Evolutionary conservation across 2,113 vertebrate species (phyloP).

Genomic region (Hippoglossus stenolepis): DNA sequence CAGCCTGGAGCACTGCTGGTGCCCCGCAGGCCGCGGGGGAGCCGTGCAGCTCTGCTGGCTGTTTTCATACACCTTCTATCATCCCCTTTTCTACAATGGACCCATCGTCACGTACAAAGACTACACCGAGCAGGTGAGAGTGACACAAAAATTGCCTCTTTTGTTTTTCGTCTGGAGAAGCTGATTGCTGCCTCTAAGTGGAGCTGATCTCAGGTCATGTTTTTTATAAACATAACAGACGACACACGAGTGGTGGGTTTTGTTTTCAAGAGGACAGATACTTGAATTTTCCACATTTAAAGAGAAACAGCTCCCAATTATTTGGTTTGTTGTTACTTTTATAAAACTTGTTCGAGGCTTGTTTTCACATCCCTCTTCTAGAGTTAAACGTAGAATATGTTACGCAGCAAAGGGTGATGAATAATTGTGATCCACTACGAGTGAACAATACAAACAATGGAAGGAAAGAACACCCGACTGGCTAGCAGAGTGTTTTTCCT

Average conservation of each 20-base stretch:
- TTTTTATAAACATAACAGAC: not conserved
- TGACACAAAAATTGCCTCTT: no score
- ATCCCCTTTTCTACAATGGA: conserved; percentile 95
- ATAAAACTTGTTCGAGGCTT: no score
- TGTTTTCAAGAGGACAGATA: not conserved
- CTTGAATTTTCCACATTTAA: not conserved
- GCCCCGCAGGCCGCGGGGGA: conserved; percentile 59
- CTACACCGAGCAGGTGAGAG: conserved; percentile 88
- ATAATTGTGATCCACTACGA: no score
- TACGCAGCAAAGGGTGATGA: no score
- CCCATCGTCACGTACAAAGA: conserved; percentile 90
- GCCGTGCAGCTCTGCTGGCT: conserved; percentile 85
- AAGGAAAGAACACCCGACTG: no score
- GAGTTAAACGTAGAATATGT: not conserved
- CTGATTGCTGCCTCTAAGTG: conserved; percentile 10
- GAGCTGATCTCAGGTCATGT: conserved; percentile 8
- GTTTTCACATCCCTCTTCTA: not conserved
- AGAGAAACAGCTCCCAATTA: not conserved
- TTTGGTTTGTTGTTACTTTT: not conserved
- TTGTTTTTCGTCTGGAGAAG: conserved; percentile 2
- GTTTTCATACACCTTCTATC: conserved; percentile 93
- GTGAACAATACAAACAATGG: no score
- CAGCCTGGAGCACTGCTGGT: conserved; percentile 90
- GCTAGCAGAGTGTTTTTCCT: no score
- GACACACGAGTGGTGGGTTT: not conserved